Percentiles rank a stretch among this genome's conserved stretches.
phyloP scores from a whole-genome alignment of 2,113 vertebrate genomes.

The Danio rerio region GRCz12tu NC_133183.1:27769001-27769500 shows the following conservation, averaged over 20 bases:
- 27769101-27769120: background rate
- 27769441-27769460: background rate
- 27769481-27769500: no score
- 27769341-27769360: background rate
- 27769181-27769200: background rate
- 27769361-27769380: slow-evolving; percentile 1
- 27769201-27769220: background rate
- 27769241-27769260: background rate
- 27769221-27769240: background rate
- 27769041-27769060: no score
- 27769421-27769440: background rate
- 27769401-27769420: background rate
- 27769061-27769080: no score
- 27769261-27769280: background rate
- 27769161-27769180: background rate
- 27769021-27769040: no score
- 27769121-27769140: background rate
- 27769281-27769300: slow-evolving; percentile 7
- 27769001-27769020: no score
- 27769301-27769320: background rate
- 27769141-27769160: background rate
- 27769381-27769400: background rate
- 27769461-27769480: no score
- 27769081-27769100: no score
- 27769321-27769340: background rate